phyloP scores from a whole-genome alignment of 2,888 invertebrate species.

The Philereme transversata region DNA sequence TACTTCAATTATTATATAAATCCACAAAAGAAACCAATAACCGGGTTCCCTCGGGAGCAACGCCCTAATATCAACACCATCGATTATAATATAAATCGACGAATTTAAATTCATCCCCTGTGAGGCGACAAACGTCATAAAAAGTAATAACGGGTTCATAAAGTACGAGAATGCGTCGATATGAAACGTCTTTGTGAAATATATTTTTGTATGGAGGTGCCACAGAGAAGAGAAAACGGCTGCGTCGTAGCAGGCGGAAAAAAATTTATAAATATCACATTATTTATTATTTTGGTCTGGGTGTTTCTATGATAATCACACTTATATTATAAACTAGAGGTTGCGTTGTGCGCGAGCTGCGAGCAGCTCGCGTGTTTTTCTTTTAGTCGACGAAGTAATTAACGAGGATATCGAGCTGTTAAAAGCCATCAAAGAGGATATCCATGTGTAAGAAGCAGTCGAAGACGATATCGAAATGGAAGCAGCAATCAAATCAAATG shows the following conservation, averaged over 20 bases:
- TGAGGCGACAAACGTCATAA: slow-evolving; percentile 68
- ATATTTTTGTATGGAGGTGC: slow-evolving; percentile 25
- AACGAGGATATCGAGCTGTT: no score
- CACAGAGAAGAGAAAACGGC: slow-evolving; percentile 2
- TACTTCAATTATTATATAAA: slow-evolving; percentile 1
- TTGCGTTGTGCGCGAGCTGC: no score
- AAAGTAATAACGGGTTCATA: slow-evolving; percentile 71
- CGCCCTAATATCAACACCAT: slow-evolving; percentile 48
- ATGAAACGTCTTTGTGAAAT: slow-evolving; percentile 29
- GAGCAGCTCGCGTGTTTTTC: no score
- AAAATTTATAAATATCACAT: no score
- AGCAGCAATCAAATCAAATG: no score
- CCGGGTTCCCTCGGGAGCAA: slow-evolving; percentile 18
- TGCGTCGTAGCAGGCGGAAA: neutral
- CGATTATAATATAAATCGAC: slow-evolving; percentile 79
- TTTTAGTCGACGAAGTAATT: no score
- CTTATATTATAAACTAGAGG: no score
- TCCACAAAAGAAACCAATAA: slow-evolving; percentile 22
- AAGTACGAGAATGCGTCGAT: slow-evolving; percentile 50
- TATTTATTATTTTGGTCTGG: no score
- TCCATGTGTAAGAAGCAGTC: no score
- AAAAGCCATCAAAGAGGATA: no score
- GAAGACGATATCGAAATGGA: no score
- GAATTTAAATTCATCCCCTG: slow-evolving; percentile 68
- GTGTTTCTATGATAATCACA: no score